These are phyloP conservation scores for Pelecanus crispus DNA, from an alignment of 2,113 vertebrate species.

Conservation along the genomic window DNA sequence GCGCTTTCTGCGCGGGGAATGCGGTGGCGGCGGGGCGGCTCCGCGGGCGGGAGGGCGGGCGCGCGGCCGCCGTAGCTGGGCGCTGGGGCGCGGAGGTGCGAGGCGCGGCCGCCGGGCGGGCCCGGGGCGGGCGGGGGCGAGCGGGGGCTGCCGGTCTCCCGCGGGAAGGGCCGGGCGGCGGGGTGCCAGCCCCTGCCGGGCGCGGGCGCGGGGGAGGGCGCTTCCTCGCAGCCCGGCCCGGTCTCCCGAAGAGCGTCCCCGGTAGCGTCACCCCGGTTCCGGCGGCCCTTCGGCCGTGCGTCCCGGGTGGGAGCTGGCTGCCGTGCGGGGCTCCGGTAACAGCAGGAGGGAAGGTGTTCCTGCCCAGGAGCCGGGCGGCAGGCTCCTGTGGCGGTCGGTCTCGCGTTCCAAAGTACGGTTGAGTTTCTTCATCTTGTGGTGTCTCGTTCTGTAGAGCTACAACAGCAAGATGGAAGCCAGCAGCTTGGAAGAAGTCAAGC, in stretches of 20 bases:
- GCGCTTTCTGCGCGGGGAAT: background rate
- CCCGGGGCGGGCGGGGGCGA: background rate
- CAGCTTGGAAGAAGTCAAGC: slow-evolving; percentile 19
- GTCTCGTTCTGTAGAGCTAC: background rate
- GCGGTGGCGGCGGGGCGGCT: background rate
- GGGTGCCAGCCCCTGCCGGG: background rate
- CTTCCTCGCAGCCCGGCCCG: background rate
- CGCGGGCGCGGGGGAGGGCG: background rate
- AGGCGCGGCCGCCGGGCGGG: too few species aligned
- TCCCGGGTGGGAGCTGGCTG: background rate
- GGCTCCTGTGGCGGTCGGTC: background rate
- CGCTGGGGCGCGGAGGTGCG: background rate
- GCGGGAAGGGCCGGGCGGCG: too few species aligned
- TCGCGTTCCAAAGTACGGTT: background rate
- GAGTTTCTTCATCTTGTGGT: background rate
- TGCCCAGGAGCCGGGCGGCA: background rate
- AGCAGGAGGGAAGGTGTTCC: background rate
- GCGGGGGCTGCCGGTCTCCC: background rate
- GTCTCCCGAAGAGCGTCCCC: fast-evolving
- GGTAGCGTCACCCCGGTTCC: background rate
- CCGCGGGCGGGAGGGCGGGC: background rate
- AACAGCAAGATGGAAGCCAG: background rate
- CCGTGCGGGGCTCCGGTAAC: background rate
- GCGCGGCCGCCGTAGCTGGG: background rate
- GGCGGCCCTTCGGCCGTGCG: background rate